Evolutionary conservation across 2,113 vertebrate species (phyloP), one percentile per base, ranked within the genome.

Genomic region (Crypturellus undulatus): DNA sequence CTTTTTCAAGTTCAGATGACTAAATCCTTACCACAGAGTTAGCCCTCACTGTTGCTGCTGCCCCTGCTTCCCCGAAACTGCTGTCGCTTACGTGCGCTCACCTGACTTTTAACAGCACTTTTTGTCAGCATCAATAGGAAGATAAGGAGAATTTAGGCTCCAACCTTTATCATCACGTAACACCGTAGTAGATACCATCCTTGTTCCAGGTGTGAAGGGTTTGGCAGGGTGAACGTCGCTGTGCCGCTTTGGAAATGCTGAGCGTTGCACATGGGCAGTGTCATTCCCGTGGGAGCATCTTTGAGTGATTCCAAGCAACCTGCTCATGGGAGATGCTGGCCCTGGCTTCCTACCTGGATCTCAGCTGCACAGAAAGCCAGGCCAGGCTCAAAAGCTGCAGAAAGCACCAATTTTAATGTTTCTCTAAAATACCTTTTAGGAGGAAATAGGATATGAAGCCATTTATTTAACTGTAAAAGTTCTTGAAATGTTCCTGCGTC

Each of bases 61-160:
- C 43, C 30, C 51, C 58, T 34, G 34, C 54, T 56, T 91, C 43
- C 30, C 69, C 51, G 25, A 40, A 69, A 70, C 59, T 75, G 38
- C 58, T 59, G 43, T 49, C 6, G 2, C 67, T 67, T 40, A 42
- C 3, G 6, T 69, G 84, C 86, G 11, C 81, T 62, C 28, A 60
- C 20, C 70, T 83, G 63, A n/a, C 60, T 86, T 87, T 87, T 4
- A 1, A 1, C 76, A 56, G 28, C 56, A 79, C 28, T 6, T 82
- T 0, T 0, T 36, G 32, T 0, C 0, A 81, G n/a, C 70, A 49
- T 16, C 0, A 0, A 32, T 45, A 83, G 28, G 38, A 25, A 90
- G 60, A 69, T 70, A 36, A 77, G 51, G 76, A 91, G 69, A 88
- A 58, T 68, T 88, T 65, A 42, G 77, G 32, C 68, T 49, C 52